Evolutionary conservation across 2,797 vertebrate genomes (phyloP).

Genomic region (Melanotaenia boesemani): DNA sequence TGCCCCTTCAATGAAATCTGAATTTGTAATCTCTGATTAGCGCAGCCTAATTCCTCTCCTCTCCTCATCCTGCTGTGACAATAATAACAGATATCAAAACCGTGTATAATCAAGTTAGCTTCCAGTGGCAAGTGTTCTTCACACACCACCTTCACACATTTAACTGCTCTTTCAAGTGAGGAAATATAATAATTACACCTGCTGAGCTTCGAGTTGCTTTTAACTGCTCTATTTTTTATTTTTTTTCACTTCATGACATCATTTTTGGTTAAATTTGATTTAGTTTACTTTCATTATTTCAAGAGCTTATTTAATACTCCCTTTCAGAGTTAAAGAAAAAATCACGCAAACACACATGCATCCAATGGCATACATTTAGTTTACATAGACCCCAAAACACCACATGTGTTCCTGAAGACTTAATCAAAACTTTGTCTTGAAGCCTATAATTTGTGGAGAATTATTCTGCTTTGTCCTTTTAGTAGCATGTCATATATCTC

Average conservation of each 20-base stretch:
- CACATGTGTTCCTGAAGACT: constrained; percentile 12
- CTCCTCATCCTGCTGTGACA: constrained; percentile 8
- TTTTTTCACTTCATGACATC: not conserved
- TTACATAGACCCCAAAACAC: not conserved
- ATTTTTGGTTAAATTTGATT: not conserved
- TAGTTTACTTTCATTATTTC: not conserved
- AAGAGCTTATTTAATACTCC: not conserved
- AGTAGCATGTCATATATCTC: constrained; percentile 42
- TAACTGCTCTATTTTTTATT: constrained; percentile 20
- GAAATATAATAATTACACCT: constrained; percentile 31
- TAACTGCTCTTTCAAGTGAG: constrained; percentile 38
- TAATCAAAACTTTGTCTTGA: not conserved
- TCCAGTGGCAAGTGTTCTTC: constrained; percentile 19
- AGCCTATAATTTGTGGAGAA: constrained; percentile 52
- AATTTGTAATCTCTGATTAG: constrained; percentile 10
- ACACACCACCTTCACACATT: constrained; percentile 17
- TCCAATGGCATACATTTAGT: not conserved
- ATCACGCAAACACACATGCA: not conserved
- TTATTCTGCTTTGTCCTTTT: constrained; percentile 64
- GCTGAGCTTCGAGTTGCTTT: constrained; percentile 27
- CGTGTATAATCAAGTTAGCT: constrained; percentile 25
- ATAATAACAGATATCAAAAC: constrained; percentile 33
- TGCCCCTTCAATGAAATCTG: constrained; percentile 14
- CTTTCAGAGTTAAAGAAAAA: not conserved
- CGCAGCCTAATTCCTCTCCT: not conserved